A percentile compares a stretch with the other conserved stretches of the same genome.
phyloP scores from a whole-genome alignment of 2,888 invertebrate genomes.

The Masnerella sp. region DNA sequence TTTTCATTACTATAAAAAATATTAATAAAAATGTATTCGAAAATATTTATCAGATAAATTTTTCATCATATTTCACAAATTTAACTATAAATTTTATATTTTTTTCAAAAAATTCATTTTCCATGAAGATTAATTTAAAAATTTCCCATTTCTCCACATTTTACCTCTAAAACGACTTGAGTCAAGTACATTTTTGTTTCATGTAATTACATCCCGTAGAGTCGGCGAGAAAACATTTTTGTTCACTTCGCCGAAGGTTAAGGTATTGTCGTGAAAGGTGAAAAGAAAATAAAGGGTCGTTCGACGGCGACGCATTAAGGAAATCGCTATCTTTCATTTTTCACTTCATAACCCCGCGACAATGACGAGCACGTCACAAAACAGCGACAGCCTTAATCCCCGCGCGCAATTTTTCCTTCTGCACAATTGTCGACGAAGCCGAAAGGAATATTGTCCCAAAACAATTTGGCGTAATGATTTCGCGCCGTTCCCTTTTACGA shows the following conservation, averaged over 20 bases:
- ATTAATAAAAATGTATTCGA: no score
- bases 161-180: background rate
- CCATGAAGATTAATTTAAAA: no score
- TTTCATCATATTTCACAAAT: no score
- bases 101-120: no score
- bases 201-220: slow-evolving; percentile 11
- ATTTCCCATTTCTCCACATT: background rate
- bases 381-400: slow-evolving; percentile 57
- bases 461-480: slow-evolving; percentile 53
- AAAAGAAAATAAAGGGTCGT: slow-evolving; percentile 45
- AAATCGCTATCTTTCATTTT: slow-evolving; percentile 75
- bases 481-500: slow-evolving; percentile 40
- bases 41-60: no score
- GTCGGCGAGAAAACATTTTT: slow-evolving; percentile 30
- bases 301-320: slow-evolving; percentile 60
- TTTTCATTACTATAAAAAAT: no score
- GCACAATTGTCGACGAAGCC: slow-evolving; percentile 48
- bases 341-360: slow-evolving; percentile 74
- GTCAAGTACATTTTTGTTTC: slow-evolving; percentile 2
- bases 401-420: background rate
- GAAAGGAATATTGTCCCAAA: slow-evolving; percentile 45
- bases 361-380: slow-evolving; percentile 68
- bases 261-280: slow-evolving; percentile 32
- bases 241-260: slow-evolving; percentile 30
- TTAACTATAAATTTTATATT: no score